Evolutionary conservation across 2,113 vertebrate species (phyloP), one percentile per base, ranked within the genome.

Genomic region (Xiphorhynchus elegans): DNA sequence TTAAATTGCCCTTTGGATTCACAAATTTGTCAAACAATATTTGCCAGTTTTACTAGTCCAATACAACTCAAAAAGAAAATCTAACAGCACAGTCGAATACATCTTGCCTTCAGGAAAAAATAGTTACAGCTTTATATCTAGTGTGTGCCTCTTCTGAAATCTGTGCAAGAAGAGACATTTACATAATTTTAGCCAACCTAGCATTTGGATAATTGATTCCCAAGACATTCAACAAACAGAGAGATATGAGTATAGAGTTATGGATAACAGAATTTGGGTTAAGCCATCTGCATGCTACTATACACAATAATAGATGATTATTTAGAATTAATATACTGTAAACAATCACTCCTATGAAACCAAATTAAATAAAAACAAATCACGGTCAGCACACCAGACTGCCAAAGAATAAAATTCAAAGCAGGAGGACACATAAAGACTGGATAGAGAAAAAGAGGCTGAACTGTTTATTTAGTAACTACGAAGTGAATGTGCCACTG

Each of bases 401-500:
- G 47, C 29, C 59, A 59, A 82, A 73, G 62, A 59, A 82, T 18
- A 13, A 50, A n/a, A 31, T 25, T 31, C 52, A 89, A 62, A 90
- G 39, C 35, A 87, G 40, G 17, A 84, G 31, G 35, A 52, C 17
- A 5, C 58, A 29, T 4, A 63, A 81, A 78, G 64, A 63, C n/a
- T 58, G 29, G 39, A 70, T 6, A 81, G 55, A 95, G 12, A 90
- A 93, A 69, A 59, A 9, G 28, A 59, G 47, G 72, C 49, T 20
- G 3, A 70, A 46, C 37, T 93, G 63, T 82, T 93, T 95, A 81
- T 55, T 60, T 46, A 74, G 60, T 69, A 76, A 66, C 55, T 63
- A n/a, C 13, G 68, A 88, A 82, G 55, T 94, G 90, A 97, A 97
- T 92, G 73, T 80, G 55, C 94, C 94, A 75, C 93, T 96, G 92